Evolutionary conservation across 2,113 vertebrate species (phyloP).

Genomic region (Eulemur rufifrons): DNA sequence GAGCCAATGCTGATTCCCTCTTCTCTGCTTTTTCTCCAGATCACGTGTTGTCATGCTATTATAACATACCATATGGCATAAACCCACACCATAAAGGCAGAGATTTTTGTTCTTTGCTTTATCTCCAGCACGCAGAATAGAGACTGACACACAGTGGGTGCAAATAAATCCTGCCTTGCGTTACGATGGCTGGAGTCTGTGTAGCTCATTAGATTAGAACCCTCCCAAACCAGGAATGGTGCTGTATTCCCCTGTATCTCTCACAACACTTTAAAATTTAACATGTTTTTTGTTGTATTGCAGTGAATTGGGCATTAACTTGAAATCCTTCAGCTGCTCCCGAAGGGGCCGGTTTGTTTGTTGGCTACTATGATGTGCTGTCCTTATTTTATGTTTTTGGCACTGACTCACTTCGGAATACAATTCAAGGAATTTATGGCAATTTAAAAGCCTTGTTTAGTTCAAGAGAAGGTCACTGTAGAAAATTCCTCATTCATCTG

Average conservation of each 20-base stretch:
- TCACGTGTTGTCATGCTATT: background rate
- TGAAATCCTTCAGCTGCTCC: background rate
- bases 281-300: background rate
- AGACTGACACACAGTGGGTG: background rate
- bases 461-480: slow-evolving; percentile 46
- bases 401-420: background rate
- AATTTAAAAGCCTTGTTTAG: slow-evolving; percentile 55
- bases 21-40: background rate
- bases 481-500: slow-evolving; percentile 60
- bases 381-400: background rate
- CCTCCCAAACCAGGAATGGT: background rate
- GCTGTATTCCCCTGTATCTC: background rate
- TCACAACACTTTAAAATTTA: background rate
- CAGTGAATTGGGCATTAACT: background rate
- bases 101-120: background rate
- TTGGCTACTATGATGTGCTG: background rate
- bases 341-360: background rate
- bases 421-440: slow-evolving; percentile 40
- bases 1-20: background rate
- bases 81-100: background rate
- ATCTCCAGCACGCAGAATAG: background rate
- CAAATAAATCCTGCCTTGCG: background rate
- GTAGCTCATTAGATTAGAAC: background rate
- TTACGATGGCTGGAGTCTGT: background rate
- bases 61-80: background rate